Base-by-base conservation (phyloP, 1,140 invertebrate species). In the Planococcus citri region DNA sequence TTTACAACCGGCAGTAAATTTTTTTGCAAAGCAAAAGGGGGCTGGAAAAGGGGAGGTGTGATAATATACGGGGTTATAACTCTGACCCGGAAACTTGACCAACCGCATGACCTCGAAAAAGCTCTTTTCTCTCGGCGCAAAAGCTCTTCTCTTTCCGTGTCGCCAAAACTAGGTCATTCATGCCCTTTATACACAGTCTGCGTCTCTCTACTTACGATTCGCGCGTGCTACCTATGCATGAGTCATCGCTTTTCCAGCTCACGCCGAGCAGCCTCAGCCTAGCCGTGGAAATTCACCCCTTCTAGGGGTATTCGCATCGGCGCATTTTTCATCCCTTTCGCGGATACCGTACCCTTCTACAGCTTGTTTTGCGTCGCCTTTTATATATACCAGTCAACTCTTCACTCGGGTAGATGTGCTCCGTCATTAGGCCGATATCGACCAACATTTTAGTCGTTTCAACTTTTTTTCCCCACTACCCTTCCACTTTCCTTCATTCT, bases 141-240 rank as follows among this genome's bases (percentile, higher is more conserved):
- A 51, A 51, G 41, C 41, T 51, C 41, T 37, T 37, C 33, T 37
- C 33, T 51, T 14, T 20, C 12, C 41, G n/a, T 20, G 41, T 51
- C 41, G 41, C 41, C 41, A 20, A 51, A 51, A 51, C 41, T 51
- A 51, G 41, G 41, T 51, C 41, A 51, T 51, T 51, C 41, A 51
- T 51, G 41, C 12, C 41, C 41, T 51, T 51, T 51, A 4, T 51
- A 51, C 41, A 51, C 41, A 51, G 41, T 51, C 41, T 51, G 41
- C 41, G 41, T 51, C n/a, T 51, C 41, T 51, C 41, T n/a, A n/a
- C 2, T 51, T 51, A 6, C 29, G 29, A n/a, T 33, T 33, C 29
- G 3, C 41, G 41, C 41, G 41, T 17, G 41, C 41, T 51, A 51
- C 41, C 17, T 51, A 51, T n/a, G n/a, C n/a, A n/a, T 51, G 41